phyloP scores from a whole-genome alignment of 2,888 invertebrate species.

The Chrysolina oricalcia region DNA sequence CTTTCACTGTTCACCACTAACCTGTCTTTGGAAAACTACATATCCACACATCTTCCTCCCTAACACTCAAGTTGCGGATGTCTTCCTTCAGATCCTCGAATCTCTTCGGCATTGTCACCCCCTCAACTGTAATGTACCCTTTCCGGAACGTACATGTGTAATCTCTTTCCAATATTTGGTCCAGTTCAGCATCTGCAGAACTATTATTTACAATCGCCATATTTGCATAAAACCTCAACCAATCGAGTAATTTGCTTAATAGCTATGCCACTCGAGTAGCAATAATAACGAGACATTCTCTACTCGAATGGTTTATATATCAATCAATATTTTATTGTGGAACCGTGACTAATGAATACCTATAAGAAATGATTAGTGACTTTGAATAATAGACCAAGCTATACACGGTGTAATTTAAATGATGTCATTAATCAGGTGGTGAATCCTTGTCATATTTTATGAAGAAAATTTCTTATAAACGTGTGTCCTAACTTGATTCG shows the following conservation, averaged over 20 bases:
- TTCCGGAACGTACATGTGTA: constrained; percentile 62
- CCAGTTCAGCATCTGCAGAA: constrained; percentile 45
- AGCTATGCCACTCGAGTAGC: background rate
- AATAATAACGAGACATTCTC: background rate
- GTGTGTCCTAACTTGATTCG: too few relatives aligned
- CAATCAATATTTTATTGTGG: background rate
- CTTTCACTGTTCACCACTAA: constrained; percentile 64
- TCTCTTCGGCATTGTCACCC: constrained; percentile 69
- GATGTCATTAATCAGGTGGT: too few relatives aligned
- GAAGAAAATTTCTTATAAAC: too few relatives aligned
- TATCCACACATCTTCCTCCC: constrained; percentile 74
- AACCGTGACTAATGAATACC: background rate
- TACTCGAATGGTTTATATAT: constrained; percentile 7
- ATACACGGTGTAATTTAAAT: too few relatives aligned
- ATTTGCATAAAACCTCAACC: background rate
- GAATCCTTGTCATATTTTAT: too few relatives aligned
- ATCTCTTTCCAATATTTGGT: constrained; percentile 60
- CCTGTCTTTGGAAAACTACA: constrained; percentile 76
- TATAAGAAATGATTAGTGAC: background rate
- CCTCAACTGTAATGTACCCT: constrained; percentile 64
- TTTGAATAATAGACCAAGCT: background rate
- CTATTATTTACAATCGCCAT: constrained; percentile 38
- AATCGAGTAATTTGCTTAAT: background rate
- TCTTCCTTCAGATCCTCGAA: constrained; percentile 68
- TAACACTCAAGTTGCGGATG: constrained; percentile 71